Base-by-base conservation (phyloP, 1,140 invertebrate genomes). In the Cotesia vestalis region DNA sequence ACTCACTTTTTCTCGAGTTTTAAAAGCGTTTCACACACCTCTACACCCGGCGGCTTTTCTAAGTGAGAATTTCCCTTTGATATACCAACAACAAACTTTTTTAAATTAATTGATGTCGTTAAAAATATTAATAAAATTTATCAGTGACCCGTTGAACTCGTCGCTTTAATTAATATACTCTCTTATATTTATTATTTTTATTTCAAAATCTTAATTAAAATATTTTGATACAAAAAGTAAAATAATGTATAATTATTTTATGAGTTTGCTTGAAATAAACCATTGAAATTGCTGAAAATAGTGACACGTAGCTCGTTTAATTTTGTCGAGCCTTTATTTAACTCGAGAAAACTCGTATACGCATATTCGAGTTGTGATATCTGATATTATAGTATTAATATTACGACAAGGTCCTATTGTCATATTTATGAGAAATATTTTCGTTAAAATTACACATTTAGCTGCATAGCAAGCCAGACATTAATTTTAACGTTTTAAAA, bases 1-100 rank as follows among this genome's bases (percentile, higher is more conserved):
- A 76, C 78, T 75, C 77, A 77, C 60, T 74, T 77, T 69, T 71
- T 75, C 74, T 62, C 34, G 9, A 62, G 27, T 62, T 27, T 59
- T 59, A 59, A 59, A 59, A 59, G 57, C 60, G n/a, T 62, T 36
- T 36, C 12, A 55, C 53, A 55, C 17, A 55, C 53, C 12, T 55
- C 5, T 55, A n/a, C 17, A 59, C 57, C n/a, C 17, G 53, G 3
- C 12, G 8, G 5, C 8, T 59, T 5, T 59, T 59, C 8, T 20
- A 59, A 59, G 57, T 59, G 57, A 17, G 57, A 59, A 59, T 20
- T 27, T 17, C 20, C 17, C 17, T 59, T 59, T 59, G 57, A 59
- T 59, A 59, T 17, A 59, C 27, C 20, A 9, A 35, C 20, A 59
- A 59, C 9, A 59, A 59, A 4, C 27, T 20, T 59, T 17, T 59